Base-by-base conservation (phyloP, 35 echinoderm and acorn worm species). In the Heliocidaris erythrogramma region DNA sequence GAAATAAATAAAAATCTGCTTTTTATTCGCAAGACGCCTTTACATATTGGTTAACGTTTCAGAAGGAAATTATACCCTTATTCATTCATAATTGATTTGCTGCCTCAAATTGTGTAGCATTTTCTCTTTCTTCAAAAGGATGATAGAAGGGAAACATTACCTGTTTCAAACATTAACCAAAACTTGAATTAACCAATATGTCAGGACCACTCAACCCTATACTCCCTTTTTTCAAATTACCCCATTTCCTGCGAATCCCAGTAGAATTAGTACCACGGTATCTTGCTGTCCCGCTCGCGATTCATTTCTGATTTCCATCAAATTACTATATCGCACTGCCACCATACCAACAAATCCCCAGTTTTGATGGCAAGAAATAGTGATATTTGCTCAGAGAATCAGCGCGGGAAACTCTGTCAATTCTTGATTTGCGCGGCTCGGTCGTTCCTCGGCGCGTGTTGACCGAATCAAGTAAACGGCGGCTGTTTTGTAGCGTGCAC, bases 311-410 rank as follows among this genome's bases (percentile, higher is more conserved):
- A 78, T 78, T 78, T 78, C 65, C 65, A 78, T 78, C 65, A 78
- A 78, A 78, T 78, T 78, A 78, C 65, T 78, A 78, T 78, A 78
- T 78, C 65, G 65, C 21, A 24, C 65, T 78, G 65, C 65, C 65
- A 78, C 65, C 65, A 78, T 78, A 78, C 65, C 65, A 78, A 78
- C 65, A 78, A 78, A 78, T 78, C 65, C 27, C 65, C 65, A 78
- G 65, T 78, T 78, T 78, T 78, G 65, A 78, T 78, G 65, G 65
- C 65, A 78, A 78, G 27, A 78, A 78, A 78, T 78, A n/a, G 65
- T 78, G 65, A 48, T 89, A 89, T 89, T 89, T 89, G 87, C 87
- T 89, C 47, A 27, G 87, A 48, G 87, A 89, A 89, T 89, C 87
- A 89, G 87, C 87, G 31, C 87, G 31, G 87, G 47, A 78, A 78